Evolutionary conservation across 2,888 invertebrate species (phyloP).

Genomic region (Minunthozetes semirufus): DNA sequence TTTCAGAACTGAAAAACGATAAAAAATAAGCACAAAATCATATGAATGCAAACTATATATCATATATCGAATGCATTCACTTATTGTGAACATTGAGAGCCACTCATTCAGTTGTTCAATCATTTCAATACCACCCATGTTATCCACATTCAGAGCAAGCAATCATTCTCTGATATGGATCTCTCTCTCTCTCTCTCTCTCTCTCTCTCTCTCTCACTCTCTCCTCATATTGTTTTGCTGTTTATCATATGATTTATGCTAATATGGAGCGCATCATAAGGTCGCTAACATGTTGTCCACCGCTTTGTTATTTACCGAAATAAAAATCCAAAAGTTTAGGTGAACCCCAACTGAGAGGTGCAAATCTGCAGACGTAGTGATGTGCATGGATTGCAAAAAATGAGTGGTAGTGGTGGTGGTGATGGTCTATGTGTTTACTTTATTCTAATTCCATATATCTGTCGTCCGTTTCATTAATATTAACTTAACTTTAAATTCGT

Average conservation of each 20-base stretch:
- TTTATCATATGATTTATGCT: constrained; percentile 10
- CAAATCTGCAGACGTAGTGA: not conserved
- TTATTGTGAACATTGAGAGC: constrained; percentile 26
- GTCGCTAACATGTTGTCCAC: constrained; percentile 19
- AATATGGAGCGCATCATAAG: constrained; percentile 8
- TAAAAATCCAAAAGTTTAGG: not conserved
- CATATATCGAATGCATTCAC: constrained; percentile 11
- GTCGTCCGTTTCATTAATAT: not conserved
- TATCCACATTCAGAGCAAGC: constrained; percentile 16
- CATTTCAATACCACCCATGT: constrained; percentile 27
- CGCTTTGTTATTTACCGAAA: constrained; percentile 8
- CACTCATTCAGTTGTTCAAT: constrained; percentile 15
- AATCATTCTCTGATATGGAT: constrained; percentile 28
- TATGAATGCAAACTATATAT: constrained; percentile 11
- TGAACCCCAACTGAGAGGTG: constrained; percentile 10
- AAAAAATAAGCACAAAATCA: not conserved
- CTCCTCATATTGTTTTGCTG: constrained; percentile 10
- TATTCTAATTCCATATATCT: not conserved
- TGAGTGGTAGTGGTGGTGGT: not conserved
- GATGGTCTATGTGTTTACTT: not conserved
- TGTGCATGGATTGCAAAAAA: not conserved
- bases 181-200: not conserved
- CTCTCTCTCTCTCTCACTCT: not conserved
- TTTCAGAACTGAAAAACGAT: not conserved
- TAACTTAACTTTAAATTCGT: not conserved